Evolutionary conservation across 2,113 vertebrate genomes (phyloP).

Genomic region (Campylorhamphus procurvoides): DNA sequence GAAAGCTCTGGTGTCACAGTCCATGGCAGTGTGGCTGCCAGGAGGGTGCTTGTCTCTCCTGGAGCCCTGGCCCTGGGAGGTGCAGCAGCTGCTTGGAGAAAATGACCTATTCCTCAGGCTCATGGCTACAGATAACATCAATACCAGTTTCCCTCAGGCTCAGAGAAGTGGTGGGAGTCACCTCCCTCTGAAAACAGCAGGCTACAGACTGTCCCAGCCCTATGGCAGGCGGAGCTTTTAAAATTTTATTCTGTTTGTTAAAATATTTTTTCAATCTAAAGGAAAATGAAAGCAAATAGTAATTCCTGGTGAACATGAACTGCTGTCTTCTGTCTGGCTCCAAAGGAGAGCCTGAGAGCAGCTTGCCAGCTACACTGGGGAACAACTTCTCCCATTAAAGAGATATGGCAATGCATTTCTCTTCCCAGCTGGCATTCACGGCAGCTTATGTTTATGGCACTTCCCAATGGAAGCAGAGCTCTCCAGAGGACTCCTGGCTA

Average conservation of each 20-base stretch:
- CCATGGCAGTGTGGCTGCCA: not conserved
- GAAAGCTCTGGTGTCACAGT: not conserved
- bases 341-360: not conserved
- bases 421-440: not conserved
- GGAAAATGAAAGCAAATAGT: not conserved
- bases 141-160: not conserved
- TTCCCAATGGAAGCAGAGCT: not conserved
- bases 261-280: not conserved
- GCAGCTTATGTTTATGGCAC: not conserved
- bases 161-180: not conserved
- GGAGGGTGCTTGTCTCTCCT: not conserved
- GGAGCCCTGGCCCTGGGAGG: not conserved
- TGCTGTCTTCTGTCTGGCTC: not conserved
- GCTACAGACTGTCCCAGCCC: not conserved
- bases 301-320: not conserved
- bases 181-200: not conserved
- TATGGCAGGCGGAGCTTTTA: not conserved
- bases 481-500: constrained; percentile 15
- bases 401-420: not conserved
- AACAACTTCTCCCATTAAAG: not conserved
- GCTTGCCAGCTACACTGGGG: not conserved
- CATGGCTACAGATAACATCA: not conserved
- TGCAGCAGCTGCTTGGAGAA: not conserved
- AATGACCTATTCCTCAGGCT: not conserved
- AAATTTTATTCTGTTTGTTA: not conserved